Evolutionary conservation across 2,888 invertebrate species (phyloP).

Genomic region (Zootermopsis nevadensis): DNA sequence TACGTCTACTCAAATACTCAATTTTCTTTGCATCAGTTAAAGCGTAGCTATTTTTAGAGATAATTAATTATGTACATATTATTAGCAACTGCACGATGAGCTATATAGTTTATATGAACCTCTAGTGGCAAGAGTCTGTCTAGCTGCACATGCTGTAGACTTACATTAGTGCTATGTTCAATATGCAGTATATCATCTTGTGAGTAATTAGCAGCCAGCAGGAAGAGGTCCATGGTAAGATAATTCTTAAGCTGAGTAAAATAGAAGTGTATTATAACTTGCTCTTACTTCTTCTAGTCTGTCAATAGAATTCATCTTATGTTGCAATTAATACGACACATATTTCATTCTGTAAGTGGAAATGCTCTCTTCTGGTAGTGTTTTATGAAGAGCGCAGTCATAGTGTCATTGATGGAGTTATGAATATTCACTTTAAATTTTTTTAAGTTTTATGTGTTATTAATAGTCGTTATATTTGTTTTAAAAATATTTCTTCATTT

Average conservation of each 20-base stretch:
- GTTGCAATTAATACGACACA: no score
- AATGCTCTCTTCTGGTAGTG: no score
- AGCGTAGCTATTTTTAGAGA: neutral
- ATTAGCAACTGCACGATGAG: conserved; percentile 15
- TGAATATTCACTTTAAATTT: no score
- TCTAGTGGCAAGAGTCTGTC: conserved; percentile 14
- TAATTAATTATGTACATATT: neutral
- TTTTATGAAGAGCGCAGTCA: no score
- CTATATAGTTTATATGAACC: neutral
- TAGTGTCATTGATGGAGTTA: no score
- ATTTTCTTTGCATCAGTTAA: neutral
- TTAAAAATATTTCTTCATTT: neutral
- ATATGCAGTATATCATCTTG: neutral
- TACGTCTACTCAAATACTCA: neutral
- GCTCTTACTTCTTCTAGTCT: no score
- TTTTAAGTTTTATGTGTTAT: no score
- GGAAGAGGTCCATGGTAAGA: conserved; percentile 11
- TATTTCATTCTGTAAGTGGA: no score
- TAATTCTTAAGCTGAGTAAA: neutral
- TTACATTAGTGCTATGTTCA: conserved; percentile 23
- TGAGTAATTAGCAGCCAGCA: neutral
- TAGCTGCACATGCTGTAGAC: conserved; percentile 27
- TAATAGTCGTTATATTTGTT: no score
- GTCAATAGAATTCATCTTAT: no score
- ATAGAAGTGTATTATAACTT: neutral